Evolutionary conservation across 2,888 invertebrate genomes (phyloP), one percentile per base, ranked within the genome.

Genomic region (Bembecia ichneumoniformis): DNA sequence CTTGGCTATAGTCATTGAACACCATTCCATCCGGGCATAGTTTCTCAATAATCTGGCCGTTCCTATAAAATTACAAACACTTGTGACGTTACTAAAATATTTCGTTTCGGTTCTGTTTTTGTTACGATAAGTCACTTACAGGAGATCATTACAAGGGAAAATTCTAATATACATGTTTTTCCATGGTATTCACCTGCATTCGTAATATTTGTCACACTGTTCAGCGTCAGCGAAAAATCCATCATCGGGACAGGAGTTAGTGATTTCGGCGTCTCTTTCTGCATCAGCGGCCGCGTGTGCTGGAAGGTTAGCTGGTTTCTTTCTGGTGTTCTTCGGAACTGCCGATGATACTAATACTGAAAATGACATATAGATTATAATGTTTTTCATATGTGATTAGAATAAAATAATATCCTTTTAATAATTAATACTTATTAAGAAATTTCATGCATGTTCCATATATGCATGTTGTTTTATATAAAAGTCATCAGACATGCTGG

Each of bases 11-110:
- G 78, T 95, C 96, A 62, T 96, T 95, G 87, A 96, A 96, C 48
- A 96, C 95, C 89, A 95, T 91, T 16, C 96, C 96, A 70, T 96
- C 96, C 0, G 95, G 93, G 58, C 96, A 96, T 3, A 96, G 87
- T 70, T 93, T 94, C 66, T 93, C 94, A 1, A 90, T 92, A 49
- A 92, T 90, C 59, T 88, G 89, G 17, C 94, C 94, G 53, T 92
- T 91, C 50, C 90, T 90, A 80, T 40, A 84, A 84, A 35, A 43
- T 40, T 40, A n/a, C 5, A n/a, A 40, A 40, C 7, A 28, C 7
- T 28, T 28, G 2, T 28, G 17, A 17, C 4, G 4, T 1, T 17
- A 17, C 17, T 28, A 28, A 28, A 7, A 46, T 20, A 40, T 15
- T 20, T 46, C n/a, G 14, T 45, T n/a, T n/a, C n/a, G n/a, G n/a